Conservation (phyloP, 2,113 vertebrate species). For the Gasterosteus aculeatus region DNA sequence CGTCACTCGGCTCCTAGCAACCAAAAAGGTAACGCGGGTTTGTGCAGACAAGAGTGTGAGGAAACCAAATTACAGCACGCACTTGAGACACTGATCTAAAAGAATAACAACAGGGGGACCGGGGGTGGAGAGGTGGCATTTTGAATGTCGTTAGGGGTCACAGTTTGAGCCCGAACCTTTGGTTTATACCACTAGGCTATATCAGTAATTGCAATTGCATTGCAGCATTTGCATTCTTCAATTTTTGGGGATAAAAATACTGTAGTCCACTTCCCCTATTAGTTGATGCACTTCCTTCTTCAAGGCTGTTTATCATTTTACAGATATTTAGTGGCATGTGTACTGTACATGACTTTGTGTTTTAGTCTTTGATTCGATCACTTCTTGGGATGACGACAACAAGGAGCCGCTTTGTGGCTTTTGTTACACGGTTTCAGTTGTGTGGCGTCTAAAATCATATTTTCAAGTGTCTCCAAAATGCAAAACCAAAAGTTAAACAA, state of each 20-base stretch:
- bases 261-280: slow-evolving; percentile 40
- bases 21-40: background rate
- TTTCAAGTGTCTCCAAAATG: background rate
- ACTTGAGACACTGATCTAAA: background rate
- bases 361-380: background rate
- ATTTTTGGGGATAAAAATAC: background rate
- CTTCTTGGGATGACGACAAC: background rate
- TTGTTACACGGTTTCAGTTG: background rate
- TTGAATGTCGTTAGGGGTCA: background rate
- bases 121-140: background rate
- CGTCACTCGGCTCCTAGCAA: slow-evolving; percentile 6
- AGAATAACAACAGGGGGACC: background rate
- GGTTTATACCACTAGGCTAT: background rate
- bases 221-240: background rate
- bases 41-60: background rate
- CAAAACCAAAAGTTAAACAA: background rate
- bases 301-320: background rate
- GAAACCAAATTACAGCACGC: background rate
- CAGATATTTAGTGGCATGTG: background rate
- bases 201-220: no score
- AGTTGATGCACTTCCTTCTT: slow-evolving; percentile 43
- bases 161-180: background rate
- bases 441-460: background rate
- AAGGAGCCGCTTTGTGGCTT: background rate
- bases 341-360: background rate